Evolutionary conservation across 2,113 vertebrate species (phyloP), one percentile per base, ranked within the genome.

Genomic region (Dasyprocta punctata): DNA sequence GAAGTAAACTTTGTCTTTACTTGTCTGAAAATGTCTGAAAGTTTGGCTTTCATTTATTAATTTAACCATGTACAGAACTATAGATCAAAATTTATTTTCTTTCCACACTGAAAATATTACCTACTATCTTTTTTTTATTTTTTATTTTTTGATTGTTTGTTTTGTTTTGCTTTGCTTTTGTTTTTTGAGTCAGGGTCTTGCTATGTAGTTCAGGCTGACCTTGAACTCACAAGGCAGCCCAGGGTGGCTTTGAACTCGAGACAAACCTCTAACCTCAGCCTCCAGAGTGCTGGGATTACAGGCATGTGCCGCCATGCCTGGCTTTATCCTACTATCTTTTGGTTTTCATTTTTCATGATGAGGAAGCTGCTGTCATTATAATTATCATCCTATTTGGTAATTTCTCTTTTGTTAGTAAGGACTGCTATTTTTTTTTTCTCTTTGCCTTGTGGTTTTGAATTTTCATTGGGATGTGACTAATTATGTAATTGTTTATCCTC

Each of bases 21-120:
- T 75, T 91, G 28, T 86, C 86, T 89, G 85, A 89, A 67, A 81
- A 82, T 61, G 61, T 60, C 92, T 73, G 36, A 73, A 60, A 86
- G 61, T 65, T 82, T 69, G 61, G 13, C 83, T 82, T 8, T 87
- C 36, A 36, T n/a, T 93, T 67, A 58, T 63, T 49, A 88, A 69
- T 91, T 83, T 69, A 77, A 87, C 87, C 75, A 14, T 63, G 30
- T 30, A 19, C 20, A 90, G 24, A 95, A 80, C 87, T 85, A n/a
- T 30, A 19, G 30, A 52, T 90, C 75, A 73, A 90, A 41, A 56
- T 65, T 82, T 93, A 75, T 67, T 83, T 67, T 91, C 52, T 95
- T 54, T 90, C n/a, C 52, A 83, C 30, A 56, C 44, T 91, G 36
- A 87, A 91, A 47, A 93, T 56, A 83, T 69, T 47, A 69, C 44